Base-by-base conservation (phyloP, 2,888 invertebrate species). In the Sinodicranocentrus sp. region DNA sequence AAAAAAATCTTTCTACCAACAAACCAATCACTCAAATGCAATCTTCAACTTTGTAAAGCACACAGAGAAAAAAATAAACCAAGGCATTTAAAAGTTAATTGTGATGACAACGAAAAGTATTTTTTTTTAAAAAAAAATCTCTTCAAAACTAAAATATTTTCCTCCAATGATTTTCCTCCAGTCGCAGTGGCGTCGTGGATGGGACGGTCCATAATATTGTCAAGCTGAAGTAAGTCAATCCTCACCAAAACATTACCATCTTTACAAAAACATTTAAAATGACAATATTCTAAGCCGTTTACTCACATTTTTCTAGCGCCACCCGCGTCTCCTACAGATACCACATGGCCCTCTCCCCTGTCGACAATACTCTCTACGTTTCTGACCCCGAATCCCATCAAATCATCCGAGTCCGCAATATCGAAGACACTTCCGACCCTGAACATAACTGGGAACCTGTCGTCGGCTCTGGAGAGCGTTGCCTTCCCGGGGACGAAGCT, bases 331-430 rank as follows among this genome's bases (percentile, higher is more conserved):
- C 97, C 0, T 98, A 98, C 91, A 95, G 98, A 77, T 99, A 98
- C 91, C 98, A 98, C 92, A 96, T 99, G 94, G 97, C 98, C 0
- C 92, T 98, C 57, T 97, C 97, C 89, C 98, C 99, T 0, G 92
- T 98, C 15, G 98, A 98, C 90, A 97, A 97, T 26, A 95, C 95
- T 0, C 93, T 99, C 10, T 98, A 97, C 92, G 96, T 99, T 89
- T 98, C 98, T 0, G 97, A 98, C 90, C 98, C 98, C 0, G 97
- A 98, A 90, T 96, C 96, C 0, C 97, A 97, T 90, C 97, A 97
- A 91, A 97, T 98, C 88, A 95, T 97, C 84, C 94, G 95, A 87
- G 96, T 97, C 0, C 93, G 95, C 57, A 95, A 95, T 90, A 94
- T 94, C 0, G 94, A 94, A 85, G 96, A 97, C 90, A 95, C 94